Percentiles rank a stretch among this genome's conserved stretches.
phyloP scores from a whole-genome alignment of 2,888 invertebrate species.

The Eilema caniola region DNA sequence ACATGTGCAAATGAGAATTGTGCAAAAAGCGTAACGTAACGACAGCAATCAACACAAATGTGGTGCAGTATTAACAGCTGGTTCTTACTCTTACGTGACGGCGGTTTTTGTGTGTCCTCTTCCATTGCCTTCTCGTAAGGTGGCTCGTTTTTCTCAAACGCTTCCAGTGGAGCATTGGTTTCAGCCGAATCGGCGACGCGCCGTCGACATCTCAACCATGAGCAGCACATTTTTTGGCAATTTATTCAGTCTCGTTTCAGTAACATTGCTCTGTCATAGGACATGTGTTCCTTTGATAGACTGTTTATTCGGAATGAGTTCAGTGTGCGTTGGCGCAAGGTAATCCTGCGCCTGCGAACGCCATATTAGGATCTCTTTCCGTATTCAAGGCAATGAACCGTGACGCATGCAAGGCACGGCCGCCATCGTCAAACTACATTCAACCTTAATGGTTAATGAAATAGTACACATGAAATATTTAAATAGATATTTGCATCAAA shows the following conservation, averaged over 20 bases:
- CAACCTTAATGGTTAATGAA: slow-evolving; percentile 43
- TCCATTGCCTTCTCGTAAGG: slow-evolving; percentile 56
- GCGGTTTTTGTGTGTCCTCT: slow-evolving; percentile 56
- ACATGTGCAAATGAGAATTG: slow-evolving; percentile 50
- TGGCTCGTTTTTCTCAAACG: slow-evolving; percentile 66
- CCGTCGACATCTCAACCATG: slow-evolving; percentile 79
- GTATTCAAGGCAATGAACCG: slow-evolving; percentile 85
- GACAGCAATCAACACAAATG: slow-evolving; percentile 49
- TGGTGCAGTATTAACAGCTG: slow-evolving; percentile 56
- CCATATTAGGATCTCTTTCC: slow-evolving; percentile 85
- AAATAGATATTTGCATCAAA: slow-evolving; percentile 35
- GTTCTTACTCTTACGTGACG: slow-evolving; percentile 83
- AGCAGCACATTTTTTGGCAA: slow-evolving; percentile 79
- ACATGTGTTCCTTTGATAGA: slow-evolving; percentile 70
- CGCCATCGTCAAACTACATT: slow-evolving; percentile 51
- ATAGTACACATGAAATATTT: slow-evolving; percentile 42
- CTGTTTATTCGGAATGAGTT: slow-evolving; percentile 73
- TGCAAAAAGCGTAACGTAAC: slow-evolving; percentile 65
- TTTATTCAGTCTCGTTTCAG: slow-evolving; percentile 51
- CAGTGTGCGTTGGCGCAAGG: slow-evolving; percentile 80
- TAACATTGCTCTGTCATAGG: slow-evolving; percentile 47
- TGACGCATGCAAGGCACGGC: slow-evolving; percentile 69
- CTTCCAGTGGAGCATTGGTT: slow-evolving; percentile 64
- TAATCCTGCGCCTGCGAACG: slow-evolving; percentile 71
- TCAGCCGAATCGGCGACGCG: slow-evolving; percentile 75